Evolutionary conservation across 2,888 invertebrate species (phyloP).

Genomic region (Hoplodrina blanda): DNA sequence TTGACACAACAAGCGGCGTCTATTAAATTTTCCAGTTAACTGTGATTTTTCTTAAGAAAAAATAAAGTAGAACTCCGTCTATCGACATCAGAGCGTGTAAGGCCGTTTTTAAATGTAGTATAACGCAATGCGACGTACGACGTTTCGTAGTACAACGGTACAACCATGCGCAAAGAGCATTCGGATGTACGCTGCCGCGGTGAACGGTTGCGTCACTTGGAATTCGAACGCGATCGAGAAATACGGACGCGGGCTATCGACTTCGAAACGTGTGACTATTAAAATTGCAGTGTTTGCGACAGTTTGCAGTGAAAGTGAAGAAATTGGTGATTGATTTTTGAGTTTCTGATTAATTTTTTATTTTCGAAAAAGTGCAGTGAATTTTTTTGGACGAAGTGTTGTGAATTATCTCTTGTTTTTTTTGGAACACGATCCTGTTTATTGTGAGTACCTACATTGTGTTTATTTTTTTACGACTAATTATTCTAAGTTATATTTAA

Average conservation of each 20-base stretch:
- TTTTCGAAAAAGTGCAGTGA: constrained; percentile 55
- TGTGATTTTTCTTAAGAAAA: constrained; percentile 48
- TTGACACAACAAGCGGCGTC: constrained; percentile 32
- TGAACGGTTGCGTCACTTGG: constrained; percentile 50
- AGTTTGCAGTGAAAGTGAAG: constrained; percentile 56
- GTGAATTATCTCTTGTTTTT: constrained; percentile 35
- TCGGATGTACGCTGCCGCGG: constrained; percentile 70
- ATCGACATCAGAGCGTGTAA: constrained; percentile 67
- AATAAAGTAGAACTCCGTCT: constrained; percentile 38
- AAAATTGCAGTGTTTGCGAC: constrained; percentile 44
- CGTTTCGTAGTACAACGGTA: constrained; percentile 76
- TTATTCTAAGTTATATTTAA: too few relatives aligned
- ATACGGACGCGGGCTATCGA: constrained; percentile 47
- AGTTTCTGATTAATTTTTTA: constrained; percentile 33
- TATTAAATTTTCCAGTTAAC: constrained; percentile 42
- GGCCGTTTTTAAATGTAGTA: constrained; percentile 76
- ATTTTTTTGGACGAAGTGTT: constrained; percentile 49
- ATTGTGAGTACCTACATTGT: constrained; percentile 47
- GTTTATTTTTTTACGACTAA: neutral
- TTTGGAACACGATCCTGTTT: constrained; percentile 39
- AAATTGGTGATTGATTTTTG: constrained; percentile 31
- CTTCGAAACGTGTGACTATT: constrained; percentile 42
- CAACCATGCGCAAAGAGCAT: constrained; percentile 89
- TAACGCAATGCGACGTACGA: constrained; percentile 89
- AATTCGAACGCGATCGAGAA: constrained; percentile 25